A percentile compares a stretch with the other conserved stretches of the same genome.
Conservation (phyloP, 2,797 vertebrate species). For the Silurus lanzhouensis region DNA sequence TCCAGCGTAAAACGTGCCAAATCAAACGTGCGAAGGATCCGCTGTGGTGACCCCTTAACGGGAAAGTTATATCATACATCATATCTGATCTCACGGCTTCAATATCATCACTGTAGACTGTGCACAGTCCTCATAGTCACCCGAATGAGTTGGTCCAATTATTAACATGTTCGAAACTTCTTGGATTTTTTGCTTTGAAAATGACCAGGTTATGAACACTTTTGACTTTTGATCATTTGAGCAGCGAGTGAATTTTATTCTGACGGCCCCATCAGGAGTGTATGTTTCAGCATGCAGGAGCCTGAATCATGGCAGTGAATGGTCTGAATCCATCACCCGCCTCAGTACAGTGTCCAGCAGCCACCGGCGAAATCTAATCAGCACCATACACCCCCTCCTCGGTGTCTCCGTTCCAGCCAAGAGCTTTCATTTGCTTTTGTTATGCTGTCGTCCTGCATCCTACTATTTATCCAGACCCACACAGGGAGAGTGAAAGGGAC, state of each 20-base stretch:
- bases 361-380: conserved; percentile 27
- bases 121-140: neutral
- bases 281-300: conserved; percentile 3
- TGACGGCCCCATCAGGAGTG: neutral
- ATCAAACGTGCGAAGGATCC: too few relatives aligned
- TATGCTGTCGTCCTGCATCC: conserved; percentile 11
- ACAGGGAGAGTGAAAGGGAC: neutral
- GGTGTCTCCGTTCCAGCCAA: conserved; percentile 4
- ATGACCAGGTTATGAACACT: neutral
- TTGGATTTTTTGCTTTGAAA: neutral
- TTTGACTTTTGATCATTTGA: neutral
- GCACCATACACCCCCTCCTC: conserved; percentile 9
- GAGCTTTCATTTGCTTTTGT: conserved; percentile 27
- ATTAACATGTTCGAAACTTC: neutral
- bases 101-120: neutral
- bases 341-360: conserved; percentile 10
- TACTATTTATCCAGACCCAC: conserved; percentile 25
- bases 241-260: neutral
- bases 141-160: neutral
- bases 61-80: too few relatives aligned
- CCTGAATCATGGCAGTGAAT: conserved; percentile 5
- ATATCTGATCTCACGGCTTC: neutral
- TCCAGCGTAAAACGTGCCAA: too few relatives aligned
- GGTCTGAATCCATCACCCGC: conserved; percentile 21
- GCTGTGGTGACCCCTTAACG: too few relatives aligned